Conservation (phyloP, 2,888 invertebrate genomes). For the Epirrita christyi region DNA sequence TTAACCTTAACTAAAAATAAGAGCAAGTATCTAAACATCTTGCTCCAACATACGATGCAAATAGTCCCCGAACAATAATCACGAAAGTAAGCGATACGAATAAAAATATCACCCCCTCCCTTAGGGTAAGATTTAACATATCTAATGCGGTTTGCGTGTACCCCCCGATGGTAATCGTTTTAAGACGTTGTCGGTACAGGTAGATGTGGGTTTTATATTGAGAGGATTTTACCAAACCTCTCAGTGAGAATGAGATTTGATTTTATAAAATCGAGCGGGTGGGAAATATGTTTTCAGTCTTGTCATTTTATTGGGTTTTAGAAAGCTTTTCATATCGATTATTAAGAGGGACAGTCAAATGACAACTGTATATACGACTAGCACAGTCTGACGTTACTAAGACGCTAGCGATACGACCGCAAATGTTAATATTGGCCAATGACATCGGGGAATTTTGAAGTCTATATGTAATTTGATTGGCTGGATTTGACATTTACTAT, state of each 20-base stretch:
- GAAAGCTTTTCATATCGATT: no score
- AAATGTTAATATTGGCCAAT: no score
- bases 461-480: no score
- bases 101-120: conserved; percentile 74
- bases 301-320: no score
- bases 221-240: neutral
- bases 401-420: no score
- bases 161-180: conserved; percentile 76
- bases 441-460: no score
- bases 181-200: conserved; percentile 63
- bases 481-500: no score
- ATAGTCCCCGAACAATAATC: conserved; percentile 80
- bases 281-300: neutral
- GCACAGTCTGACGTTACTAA: no score
- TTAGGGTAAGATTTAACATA: conserved; percentile 78
- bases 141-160: conserved; percentile 84
- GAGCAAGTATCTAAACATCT: conserved; percentile 47
- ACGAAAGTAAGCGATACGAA: conserved; percentile 82
- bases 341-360: no score
- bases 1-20: neutral
- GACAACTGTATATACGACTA: no score
- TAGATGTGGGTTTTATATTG: conserved; percentile 37
- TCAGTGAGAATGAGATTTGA: conserved; percentile 5
- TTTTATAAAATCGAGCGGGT: neutral
- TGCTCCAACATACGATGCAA: conserved; percentile 59